phyloP scores from a whole-genome alignment of 2,113 vertebrate genomes.

The Acanthisitta chloris region DNA sequence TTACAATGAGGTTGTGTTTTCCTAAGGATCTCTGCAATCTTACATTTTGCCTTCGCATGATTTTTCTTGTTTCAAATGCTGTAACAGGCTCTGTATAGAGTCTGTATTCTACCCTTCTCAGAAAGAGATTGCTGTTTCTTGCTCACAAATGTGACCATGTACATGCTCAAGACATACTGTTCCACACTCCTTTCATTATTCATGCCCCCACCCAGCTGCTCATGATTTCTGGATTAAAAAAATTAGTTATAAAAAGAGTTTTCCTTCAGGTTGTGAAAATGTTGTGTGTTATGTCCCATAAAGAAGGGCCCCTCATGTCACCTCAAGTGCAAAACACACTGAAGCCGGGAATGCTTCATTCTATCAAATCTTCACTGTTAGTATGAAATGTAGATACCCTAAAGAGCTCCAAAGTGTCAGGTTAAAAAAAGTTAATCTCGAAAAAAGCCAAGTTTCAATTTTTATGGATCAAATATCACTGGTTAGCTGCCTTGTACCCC shows the following conservation, averaged over 20 bases:
- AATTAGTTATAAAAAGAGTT: not conserved
- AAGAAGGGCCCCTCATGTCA: not conserved
- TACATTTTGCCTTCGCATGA: not conserved
- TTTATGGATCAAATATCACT: not conserved
- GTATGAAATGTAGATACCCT: not conserved
- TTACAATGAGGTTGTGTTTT: not conserved
- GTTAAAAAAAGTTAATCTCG: not conserved
- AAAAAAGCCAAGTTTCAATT: not conserved
- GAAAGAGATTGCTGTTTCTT: not conserved
- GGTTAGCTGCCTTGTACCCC: not conserved
- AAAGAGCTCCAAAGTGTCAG: not conserved
- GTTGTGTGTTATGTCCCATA: not conserved
- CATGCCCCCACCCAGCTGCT: conserved; percentile 35
- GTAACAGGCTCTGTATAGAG: not conserved
- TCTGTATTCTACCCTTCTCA: not conserved
- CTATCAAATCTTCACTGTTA: not conserved
- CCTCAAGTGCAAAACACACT: not conserved
- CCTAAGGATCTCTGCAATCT: not conserved
- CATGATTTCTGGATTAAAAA: not conserved
- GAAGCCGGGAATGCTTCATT: not conserved
- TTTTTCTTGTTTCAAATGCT: not conserved
- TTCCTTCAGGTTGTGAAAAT: not conserved
- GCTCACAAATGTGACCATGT: not conserved
- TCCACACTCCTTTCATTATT: not conserved
- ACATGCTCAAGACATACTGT: not conserved